phyloP scores from a whole-genome alignment of 2,797 vertebrate genomes.

The Rhabdophis nuchalis region DNA sequence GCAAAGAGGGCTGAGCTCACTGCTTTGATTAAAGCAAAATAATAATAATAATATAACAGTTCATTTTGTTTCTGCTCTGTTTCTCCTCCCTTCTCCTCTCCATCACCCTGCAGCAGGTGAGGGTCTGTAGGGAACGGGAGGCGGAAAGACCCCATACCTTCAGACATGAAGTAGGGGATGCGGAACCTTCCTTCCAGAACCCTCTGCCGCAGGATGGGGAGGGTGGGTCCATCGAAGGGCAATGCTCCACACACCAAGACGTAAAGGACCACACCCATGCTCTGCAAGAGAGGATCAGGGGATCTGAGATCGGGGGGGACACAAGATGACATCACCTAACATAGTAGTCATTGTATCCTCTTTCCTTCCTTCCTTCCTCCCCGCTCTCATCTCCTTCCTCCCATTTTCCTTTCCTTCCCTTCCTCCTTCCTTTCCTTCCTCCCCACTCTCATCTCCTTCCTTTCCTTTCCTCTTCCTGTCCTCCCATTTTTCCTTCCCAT shows the following conservation, averaged over 20 bases:
- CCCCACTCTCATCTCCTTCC: too few species aligned
- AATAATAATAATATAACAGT: too few species aligned
- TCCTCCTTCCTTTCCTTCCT: too few species aligned
- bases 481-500: too few species aligned
- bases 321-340: neutral
- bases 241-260: constrained; percentile 95
- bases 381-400: too few species aligned
- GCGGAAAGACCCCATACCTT: constrained; percentile 77
- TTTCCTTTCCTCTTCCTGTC: too few species aligned
- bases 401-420: too few species aligned
- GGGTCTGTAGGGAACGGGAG: neutral
- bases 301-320: neutral
- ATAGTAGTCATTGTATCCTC: neutral
- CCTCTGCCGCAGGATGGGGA: constrained; percentile 92
- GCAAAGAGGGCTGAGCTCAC: too few species aligned
- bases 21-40: too few species aligned
- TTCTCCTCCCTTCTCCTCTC: neutral
- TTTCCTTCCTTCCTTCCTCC: neutral
- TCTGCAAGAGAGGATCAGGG: constrained; percentile 71
- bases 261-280: constrained; percentile 97
- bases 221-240: constrained; percentile 94
- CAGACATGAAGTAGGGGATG: constrained; percentile 99
- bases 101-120: neutral
- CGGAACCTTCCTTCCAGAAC: constrained; percentile 97
- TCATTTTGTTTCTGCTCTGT: too few species aligned